These are phyloP conservation scores for Sclerodermus sp. DNA, from an alignment of 2,888 invertebrate genomes.

Conservation along the genomic window DNA sequence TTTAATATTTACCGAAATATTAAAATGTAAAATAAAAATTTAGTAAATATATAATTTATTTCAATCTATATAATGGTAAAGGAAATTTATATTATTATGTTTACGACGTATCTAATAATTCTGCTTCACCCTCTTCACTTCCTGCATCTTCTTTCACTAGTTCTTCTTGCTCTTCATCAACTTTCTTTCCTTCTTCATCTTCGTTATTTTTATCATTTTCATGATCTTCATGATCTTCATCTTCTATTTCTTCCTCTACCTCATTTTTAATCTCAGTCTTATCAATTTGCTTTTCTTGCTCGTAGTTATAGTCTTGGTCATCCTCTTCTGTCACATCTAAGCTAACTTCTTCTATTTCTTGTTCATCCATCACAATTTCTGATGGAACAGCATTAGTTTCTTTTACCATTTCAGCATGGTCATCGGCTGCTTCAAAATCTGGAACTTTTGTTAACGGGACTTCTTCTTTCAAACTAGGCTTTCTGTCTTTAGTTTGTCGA, in stretches of 20 bases:
- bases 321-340: too few species aligned
- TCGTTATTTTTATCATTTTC: slow-evolving; percentile 3
- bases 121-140: slow-evolving; percentile 3
- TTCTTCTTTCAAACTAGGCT: slow-evolving; percentile 1
- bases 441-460: slow-evolving; percentile 12
- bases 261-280: too few species aligned
- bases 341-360: too few species aligned
- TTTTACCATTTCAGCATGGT: slow-evolving; percentile 8
- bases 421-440: slow-evolving; percentile 7
- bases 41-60: not conserved
- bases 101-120: slow-evolving; percentile 3
- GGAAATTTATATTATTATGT: not conserved
- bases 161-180: slow-evolving; percentile 10
- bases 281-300: slow-evolving; percentile 1
- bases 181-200: slow-evolving; percentile 6
- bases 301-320: not conserved
- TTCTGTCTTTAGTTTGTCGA: slow-evolving; percentile 7
- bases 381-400: slow-evolving; percentile 13
- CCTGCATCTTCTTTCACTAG: slow-evolving; percentile 10
- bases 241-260: slow-evolving; percentile 11
- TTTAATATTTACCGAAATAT: too few species aligned
- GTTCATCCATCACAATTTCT: too few species aligned
- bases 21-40: not conserved
- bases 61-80: not conserved
- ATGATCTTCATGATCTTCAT: slow-evolving; percentile 6